Percentiles rank a stretch among this genome's conserved stretches.
Conservation (phyloP, 2,113 vertebrate genomes). For the Eleginops maclovinus region DNA sequence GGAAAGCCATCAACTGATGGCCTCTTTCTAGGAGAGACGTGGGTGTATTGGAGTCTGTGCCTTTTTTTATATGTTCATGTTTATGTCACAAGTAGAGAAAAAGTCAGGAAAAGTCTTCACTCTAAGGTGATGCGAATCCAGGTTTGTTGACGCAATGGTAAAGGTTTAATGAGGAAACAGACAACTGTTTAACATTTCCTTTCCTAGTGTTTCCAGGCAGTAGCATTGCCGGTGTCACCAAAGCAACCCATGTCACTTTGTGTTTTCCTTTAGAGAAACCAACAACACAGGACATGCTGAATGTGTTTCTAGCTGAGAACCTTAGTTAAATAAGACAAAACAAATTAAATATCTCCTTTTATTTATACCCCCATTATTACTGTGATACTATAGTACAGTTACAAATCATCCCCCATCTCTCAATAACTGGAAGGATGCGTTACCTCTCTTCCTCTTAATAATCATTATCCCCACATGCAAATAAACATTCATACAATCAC, state of each 20-base stretch:
- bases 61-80: constrained; percentile 30
- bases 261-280: too few species aligned
- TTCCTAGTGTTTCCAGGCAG: too few species aligned
- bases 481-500: not conserved
- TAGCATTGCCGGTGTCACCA: too few species aligned
- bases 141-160: not conserved
- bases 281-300: too few species aligned
- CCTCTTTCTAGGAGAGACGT: constrained; percentile 9
- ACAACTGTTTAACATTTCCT: too few species aligned
- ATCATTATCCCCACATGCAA: not conserved
- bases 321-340: too few species aligned
- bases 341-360: too few species aligned
- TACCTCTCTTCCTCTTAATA: not conserved
- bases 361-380: not conserved
- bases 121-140: not conserved
- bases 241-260: too few species aligned
- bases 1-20: constrained; percentile 25
- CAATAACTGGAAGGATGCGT: not conserved
- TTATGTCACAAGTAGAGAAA: constrained; percentile 16
- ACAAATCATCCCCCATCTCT: not conserved
- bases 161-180: constrained; percentile 18
- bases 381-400: not conserved
- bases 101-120: not conserved
- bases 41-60: not conserved
- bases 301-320: too few species aligned